phyloP scores from a whole-genome alignment of 1,140 invertebrate genomes.

The Seison nebaliae region DNA sequence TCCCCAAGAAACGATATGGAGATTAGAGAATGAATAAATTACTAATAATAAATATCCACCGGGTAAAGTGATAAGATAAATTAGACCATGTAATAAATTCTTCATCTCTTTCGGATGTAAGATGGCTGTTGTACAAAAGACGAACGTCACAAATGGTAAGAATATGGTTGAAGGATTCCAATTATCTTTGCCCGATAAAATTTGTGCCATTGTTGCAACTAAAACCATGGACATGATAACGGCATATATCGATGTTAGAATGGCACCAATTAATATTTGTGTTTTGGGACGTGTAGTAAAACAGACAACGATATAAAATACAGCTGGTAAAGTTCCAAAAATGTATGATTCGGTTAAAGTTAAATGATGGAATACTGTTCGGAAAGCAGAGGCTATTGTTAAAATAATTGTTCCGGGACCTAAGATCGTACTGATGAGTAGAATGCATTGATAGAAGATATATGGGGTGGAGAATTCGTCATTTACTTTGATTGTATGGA shows the following conservation, averaged over 20 bases:
- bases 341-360: constrained; percentile 27
- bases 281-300: constrained; percentile 25
- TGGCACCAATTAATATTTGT: constrained; percentile 25
- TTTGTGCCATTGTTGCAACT: constrained; percentile 19
- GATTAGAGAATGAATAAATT: constrained; percentile 21
- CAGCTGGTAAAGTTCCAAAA: constrained; percentile 29
- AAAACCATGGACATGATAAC: constrained; percentile 25
- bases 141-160: constrained; percentile 17
- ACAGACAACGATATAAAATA: constrained; percentile 30
- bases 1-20: constrained; percentile 23
- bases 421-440: constrained; percentile 34
- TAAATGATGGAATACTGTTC: constrained; percentile 32
- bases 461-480: constrained; percentile 36
- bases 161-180: constrained; percentile 20
- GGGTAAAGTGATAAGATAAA: constrained; percentile 23
- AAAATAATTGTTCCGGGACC: constrained; percentile 39
- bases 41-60: constrained; percentile 22
- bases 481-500: constrained; percentile 32
- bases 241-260: constrained; percentile 21
- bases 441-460: constrained; percentile 30
- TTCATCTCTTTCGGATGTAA: constrained; percentile 21
- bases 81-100: constrained; percentile 18
- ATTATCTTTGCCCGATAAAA: constrained; percentile 15
- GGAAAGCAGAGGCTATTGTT: constrained; percentile 35
- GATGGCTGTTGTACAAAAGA: constrained; percentile 19